Evolutionary conservation across 2,113 vertebrate species (phyloP), one percentile per base, ranked within the genome.

Genomic region (Saguinus midas): DNA sequence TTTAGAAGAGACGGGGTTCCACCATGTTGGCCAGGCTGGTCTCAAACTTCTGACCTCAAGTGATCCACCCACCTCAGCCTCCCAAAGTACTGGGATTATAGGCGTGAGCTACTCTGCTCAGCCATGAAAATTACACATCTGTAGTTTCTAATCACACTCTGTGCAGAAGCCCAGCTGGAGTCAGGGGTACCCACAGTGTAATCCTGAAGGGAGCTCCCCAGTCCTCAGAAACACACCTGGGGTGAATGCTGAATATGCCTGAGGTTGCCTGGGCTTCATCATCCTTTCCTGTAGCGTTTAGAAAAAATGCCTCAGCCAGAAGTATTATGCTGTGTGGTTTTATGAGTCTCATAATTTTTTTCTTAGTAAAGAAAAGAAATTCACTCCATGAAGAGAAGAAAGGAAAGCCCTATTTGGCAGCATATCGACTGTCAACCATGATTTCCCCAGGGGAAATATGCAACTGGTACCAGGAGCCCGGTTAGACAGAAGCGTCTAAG

Each of bases 301-400:
- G 72, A 76, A 97, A 90, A 88, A 98, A 91, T 0, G 0, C 89
- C 91, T 96, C 84, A 87, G 96, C 94, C 96, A 78, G 87, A 73
- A 96, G 86, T 37, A 45, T 70, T 79, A 21, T 0, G 0, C 72
- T 94, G 29, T 95, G 35, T 52, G 80, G 84, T 91, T 98, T 78
- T 87, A 95, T 37, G 79, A 95, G 96, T 88, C 79, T 97, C 86
- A 6, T 58, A 29, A 20, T 84, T 43, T 32, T 61, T 40, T 35
- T 23, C 12, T 70, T 37, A 90, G 85, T 84, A 97, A 91, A 81
- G 48, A 96, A 81, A 50, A 96, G 78, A 91, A 79, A 55, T 16
- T 58, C 43, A 90, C 9, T 68, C 20, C 16, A 29, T 8, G 37
- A n/a, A 88, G 79, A 89, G 52, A n/a, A 64, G 57, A 87, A 48